Percentiles rank a stretch among this genome's conserved stretches.
phyloP scores from a whole-genome alignment of 1,140 invertebrate genomes.

The Agrilus planipennis region DNA sequence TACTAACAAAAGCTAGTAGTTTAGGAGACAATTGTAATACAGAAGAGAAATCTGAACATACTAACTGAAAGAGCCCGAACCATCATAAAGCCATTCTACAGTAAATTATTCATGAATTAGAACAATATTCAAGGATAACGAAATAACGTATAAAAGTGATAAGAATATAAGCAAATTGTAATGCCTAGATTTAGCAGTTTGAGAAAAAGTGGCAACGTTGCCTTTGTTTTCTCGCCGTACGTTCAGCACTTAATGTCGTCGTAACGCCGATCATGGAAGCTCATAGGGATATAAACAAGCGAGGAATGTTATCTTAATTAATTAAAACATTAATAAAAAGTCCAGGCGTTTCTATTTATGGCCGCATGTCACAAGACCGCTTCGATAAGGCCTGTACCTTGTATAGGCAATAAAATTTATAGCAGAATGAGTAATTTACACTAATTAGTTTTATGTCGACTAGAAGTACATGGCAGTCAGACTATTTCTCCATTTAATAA shows the following conservation, averaged over 20 bases:
- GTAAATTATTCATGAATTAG: too few species aligned
- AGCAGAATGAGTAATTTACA: slow-evolving; percentile 11
- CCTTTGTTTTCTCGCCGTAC: background rate
- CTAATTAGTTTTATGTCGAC: slow-evolving; percentile 13
- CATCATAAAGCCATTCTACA: too few species aligned
- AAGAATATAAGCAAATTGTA: too few species aligned
- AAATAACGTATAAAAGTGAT: too few species aligned
- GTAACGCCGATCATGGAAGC: background rate
- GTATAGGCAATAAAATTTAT: slow-evolving; percentile 14
- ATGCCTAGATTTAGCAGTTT: too few species aligned
- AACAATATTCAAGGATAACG: too few species aligned
- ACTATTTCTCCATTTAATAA: slow-evolving; percentile 12
- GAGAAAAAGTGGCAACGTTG: background rate
- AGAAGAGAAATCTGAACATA: too few species aligned
- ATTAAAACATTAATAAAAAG: slow-evolving; percentile 6
- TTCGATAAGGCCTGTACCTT: slow-evolving; percentile 12
- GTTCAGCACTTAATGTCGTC: background rate
- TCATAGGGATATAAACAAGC: slow-evolving; percentile 2
- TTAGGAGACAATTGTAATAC: too few species aligned
- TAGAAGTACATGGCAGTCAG: slow-evolving; percentile 12
- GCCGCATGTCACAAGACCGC: too few species aligned
- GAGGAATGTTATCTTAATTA: slow-evolving; percentile 7
- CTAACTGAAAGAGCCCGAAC: too few species aligned
- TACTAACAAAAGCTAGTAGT: too few species aligned
- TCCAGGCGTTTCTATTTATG: slow-evolving; percentile 9